Base-by-base conservation (phyloP, 2,797 vertebrate genomes). In the Tapera naevia region DNA sequence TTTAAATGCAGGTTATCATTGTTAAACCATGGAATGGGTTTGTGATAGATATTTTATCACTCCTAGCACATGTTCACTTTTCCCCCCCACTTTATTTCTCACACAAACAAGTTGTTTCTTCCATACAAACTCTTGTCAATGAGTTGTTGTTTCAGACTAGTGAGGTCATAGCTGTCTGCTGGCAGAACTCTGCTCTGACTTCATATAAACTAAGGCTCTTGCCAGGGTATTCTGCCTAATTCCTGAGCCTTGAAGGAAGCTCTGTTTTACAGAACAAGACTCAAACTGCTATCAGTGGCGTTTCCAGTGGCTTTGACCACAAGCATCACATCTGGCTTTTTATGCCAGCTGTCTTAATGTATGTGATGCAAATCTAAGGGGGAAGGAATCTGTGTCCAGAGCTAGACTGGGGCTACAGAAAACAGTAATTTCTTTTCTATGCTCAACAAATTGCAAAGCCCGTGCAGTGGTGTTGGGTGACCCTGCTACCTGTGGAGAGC, bases 131-230 rank as follows among this genome's bases (percentile, higher is more conserved):
- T 74, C 81, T 74, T 91, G 88, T 97, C 95, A 93, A 27, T 89
- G 94, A 90, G 91, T 94, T 96, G 91, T 97, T 97, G 94, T 97
- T 98, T 97, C 96, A 97, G 96, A 89, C 91, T 21, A 72, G 91
- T 98, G 98, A 98, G 96, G 95, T 98, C 98, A 98, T 96, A 88
- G 94, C 96, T 54, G 97, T 98, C 98, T 98, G 84, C 97, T 98
- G 98, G 98, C 98, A 97, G 86, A 88, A 27, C 62, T 74, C 61
- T 72, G 45, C 71, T 91, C 92, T 95, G 67, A 96, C 91, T 97
- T 97, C 95, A 93, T 88, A 80, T 94, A 95, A 97, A 88, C 30
- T 89, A 89, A 88, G 56, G 71, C 82, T 80, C 35, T 69, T 96
- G 97, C 97, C 97, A 98, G 95, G 94, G 87, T 78, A 94, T 93